Percentiles rank a stretch among this genome's conserved stretches.
Conservation (phyloP, 2,888 invertebrate genomes). For the Cephus pulcher region DNA sequence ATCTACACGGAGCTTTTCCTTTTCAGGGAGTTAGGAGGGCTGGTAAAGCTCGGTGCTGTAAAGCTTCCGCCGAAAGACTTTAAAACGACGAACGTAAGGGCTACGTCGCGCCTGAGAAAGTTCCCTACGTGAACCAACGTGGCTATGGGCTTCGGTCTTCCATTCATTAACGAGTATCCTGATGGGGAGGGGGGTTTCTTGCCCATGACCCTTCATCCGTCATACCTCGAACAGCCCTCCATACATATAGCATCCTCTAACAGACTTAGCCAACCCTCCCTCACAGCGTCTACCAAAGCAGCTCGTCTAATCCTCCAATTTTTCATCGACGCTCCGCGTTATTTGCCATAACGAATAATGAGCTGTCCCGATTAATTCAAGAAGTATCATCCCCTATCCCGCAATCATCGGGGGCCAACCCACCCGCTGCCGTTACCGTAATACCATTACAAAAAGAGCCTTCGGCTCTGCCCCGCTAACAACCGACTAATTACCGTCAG, state of each 20-base stretch:
- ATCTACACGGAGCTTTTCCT: neutral
- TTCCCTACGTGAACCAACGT: neutral
- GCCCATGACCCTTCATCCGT: neutral
- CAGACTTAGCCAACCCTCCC: neutral
- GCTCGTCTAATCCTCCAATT: constrained; percentile 30
- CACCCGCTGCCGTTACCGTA: neutral
- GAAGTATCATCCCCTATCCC: neutral
- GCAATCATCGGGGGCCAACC: neutral
- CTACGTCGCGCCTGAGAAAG: neutral
- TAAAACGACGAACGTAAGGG: neutral
- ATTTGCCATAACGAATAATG: constrained; percentile 2
- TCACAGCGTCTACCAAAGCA: constrained; percentile 16
- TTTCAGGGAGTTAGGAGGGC: neutral
- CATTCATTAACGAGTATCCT: neutral
- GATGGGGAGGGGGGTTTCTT: neutral
- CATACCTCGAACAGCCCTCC: neutral
- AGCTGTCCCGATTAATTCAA: constrained; percentile 6
- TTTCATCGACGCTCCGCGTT: constrained; percentile 24
- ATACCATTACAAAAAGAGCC: neutral
- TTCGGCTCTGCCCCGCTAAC: neutral
- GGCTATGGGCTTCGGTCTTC: neutral
- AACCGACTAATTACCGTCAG: constrained; percentile 8
- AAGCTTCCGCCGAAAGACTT: neutral
- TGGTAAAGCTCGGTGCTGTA: neutral
- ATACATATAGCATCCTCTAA: neutral